phyloP scores from a whole-genome alignment of 2,113 vertebrate species.

The Rhinopomastus cyanomelas region DNA sequence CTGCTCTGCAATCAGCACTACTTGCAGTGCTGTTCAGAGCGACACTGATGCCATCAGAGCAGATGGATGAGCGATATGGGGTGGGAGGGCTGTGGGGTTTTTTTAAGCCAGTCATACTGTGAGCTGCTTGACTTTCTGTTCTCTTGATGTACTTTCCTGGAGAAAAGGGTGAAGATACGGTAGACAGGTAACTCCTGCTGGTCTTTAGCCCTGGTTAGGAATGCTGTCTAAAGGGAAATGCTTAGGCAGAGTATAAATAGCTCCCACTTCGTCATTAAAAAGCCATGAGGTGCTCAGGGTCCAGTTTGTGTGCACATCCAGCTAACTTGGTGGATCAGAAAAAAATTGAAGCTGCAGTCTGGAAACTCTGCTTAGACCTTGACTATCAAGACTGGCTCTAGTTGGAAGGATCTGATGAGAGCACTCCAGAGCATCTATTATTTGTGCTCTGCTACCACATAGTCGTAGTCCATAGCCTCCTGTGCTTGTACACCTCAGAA shows the following conservation, averaged over 20 bases:
- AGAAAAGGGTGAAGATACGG: background rate
- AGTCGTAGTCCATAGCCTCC: background rate
- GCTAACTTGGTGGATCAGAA: background rate
- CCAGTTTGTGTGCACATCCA: background rate
- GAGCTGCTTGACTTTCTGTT: conserved; percentile 22
- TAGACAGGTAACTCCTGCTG: background rate
- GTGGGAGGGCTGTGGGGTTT: background rate
- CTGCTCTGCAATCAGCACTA: conserved; percentile 66
- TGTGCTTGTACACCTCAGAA: background rate
- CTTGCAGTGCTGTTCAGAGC: conserved; percentile 55
- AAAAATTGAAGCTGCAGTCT: background rate
- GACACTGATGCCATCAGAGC: conserved; percentile 13
- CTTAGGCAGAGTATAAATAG: background rate
- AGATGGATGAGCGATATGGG: background rate
- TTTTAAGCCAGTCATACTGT: background rate
- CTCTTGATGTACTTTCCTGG: background rate
- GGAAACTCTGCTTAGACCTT: background rate
- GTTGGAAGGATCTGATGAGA: background rate
- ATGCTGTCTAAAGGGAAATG: background rate
- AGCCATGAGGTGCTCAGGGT: background rate
- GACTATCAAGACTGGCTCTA: background rate
- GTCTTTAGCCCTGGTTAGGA: background rate
- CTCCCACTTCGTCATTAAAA: conserved; percentile 9
- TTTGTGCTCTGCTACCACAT: background rate
- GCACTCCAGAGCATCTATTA: background rate